Evolutionary conservation across 2,888 invertebrate genomes (phyloP), one percentile per base, ranked within the genome.

Genomic region (Patella depressa): DNA sequence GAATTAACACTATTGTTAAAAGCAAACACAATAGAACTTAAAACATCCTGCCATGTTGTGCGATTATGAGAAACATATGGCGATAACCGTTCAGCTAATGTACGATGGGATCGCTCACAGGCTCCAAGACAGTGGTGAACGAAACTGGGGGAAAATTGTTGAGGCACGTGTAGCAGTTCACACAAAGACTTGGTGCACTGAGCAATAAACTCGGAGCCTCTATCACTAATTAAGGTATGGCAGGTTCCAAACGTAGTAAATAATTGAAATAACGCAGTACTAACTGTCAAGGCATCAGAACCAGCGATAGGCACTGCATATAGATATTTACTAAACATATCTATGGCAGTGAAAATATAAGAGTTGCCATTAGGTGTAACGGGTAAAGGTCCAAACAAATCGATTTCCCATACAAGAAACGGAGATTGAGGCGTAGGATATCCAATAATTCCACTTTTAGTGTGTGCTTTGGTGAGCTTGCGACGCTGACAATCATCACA

Each of bases 71-170:
- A 14, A 65, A 81, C 55, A 53, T 78, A 81, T 14, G 78, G 78
- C 3, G 79, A 78, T 2, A 81, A 53, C 12, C 74, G 71, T 57
- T 78, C 81, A 12, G 78, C 77, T n/a, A 78, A 17, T 59, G 74
- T 78, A 12, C 72, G 24, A 54, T 81, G 81, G 24, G 77, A 73
- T 5, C 77, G 75, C 55, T 81, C 76, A 69, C 75, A 79, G 15
- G 79, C 79, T 17, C 76, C 79, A 53, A 79, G 71, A 45, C 81
- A 81, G 45, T 79, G 76, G 53, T 81, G 81, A 19, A 73, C 71
- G 19, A 70, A 73, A 34, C 73, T 73, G 14, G 78, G 78, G 15
- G 78, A 76, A 24, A 75, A 34, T 34, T 34, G 34, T 34, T 34
- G 34, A 4, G 34, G 34, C 34, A n/a, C 53, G 5, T 24, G 53